These are phyloP conservation scores for Cladorhizidae sp. DNA, from an alignment of 37 sponge, comb jelly and placozoan species.

Conservation along the genomic window DNA sequence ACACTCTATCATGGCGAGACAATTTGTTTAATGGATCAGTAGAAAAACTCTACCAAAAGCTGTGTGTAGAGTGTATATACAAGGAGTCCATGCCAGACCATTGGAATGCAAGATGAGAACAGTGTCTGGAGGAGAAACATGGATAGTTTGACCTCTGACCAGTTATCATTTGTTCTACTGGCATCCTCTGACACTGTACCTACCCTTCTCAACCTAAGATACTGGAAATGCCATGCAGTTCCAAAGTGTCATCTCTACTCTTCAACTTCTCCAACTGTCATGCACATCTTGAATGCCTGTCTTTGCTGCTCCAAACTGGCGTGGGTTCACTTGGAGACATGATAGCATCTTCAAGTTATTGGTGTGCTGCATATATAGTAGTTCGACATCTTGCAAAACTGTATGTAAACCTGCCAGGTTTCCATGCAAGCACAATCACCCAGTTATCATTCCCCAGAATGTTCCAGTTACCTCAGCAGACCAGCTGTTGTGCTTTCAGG, in stretches of 20 bases:
- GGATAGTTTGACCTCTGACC: background rate
- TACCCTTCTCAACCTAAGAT: conserved; percentile 12
- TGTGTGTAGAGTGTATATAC: background rate
- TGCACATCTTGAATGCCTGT: conserved; percentile 32
- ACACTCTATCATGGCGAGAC: background rate
- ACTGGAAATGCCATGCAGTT: conserved; percentile 9
- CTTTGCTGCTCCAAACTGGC: background rate
- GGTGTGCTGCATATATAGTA: no score
- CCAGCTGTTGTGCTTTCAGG: conserved; percentile 30
- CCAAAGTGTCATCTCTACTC: conserved; percentile 16
- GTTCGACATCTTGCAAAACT: no score
- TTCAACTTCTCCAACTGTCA: background rate
- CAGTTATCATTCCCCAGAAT: conserved; percentile 19
- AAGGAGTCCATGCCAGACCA: background rate
- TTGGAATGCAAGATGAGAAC: background rate
- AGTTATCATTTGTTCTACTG: conserved; percentile 13
- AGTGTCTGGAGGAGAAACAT: background rate
- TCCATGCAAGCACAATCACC: background rate
- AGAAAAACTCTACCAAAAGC: conserved; percentile 11
- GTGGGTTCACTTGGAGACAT: no score
- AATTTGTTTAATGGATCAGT: background rate
- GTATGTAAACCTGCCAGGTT: no score
- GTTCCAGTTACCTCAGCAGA: conserved; percentile 9
- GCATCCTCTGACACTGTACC: conserved; percentile 34
- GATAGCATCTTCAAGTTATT: no score